Evolutionary conservation across 2,113 vertebrate genomes (phyloP).

Genomic region (Sinocyclocheilus anophthalmus): DNA sequence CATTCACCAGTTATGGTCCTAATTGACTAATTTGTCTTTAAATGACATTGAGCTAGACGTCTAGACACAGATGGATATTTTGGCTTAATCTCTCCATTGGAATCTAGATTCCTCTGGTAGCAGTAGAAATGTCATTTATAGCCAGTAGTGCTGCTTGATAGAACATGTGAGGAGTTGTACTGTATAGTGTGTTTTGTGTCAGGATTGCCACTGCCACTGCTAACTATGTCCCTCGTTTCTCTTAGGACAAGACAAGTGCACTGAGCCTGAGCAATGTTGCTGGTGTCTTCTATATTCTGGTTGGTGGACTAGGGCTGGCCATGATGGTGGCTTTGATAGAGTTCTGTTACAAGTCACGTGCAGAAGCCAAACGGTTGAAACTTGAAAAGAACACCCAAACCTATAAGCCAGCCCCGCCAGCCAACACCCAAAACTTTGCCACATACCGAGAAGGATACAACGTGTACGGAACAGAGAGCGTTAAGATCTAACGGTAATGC

Average conservation of each 20-base stretch:
- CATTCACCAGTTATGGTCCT: constrained; percentile 73
- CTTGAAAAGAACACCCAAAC: constrained; percentile 98
- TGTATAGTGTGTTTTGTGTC: constrained; percentile 62
- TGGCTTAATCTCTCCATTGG: constrained; percentile 33
- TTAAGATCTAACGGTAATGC: constrained; percentile 98
- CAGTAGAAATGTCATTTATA: constrained; percentile 44
- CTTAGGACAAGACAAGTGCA: constrained; percentile 99
- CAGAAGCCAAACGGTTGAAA: constrained; percentile 99
- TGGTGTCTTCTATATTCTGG: constrained; percentile 99
- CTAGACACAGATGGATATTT: constrained; percentile 38
- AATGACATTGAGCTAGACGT: constrained; percentile 57
- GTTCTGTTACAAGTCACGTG: constrained; percentile 99
- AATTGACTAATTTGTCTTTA: constrained; percentile 60
- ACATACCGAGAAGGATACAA: constrained; percentile 99
- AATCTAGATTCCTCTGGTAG: constrained; percentile 40
- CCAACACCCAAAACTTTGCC: constrained; percentile 99
- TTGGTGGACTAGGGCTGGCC: constrained; percentile 97
- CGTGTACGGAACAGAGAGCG: constrained; percentile 98
- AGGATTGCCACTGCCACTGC: constrained; percentile 69
- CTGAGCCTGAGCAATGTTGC: constrained; percentile 99
- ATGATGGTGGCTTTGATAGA: constrained; percentile 99
- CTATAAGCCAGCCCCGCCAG: constrained; percentile 95
- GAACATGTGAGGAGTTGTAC: constrained; percentile 27
- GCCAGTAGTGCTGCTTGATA: constrained; percentile 55
- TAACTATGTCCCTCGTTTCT: constrained; percentile 86